These are phyloP conservation scores for Drosophila colorata DNA, from an alignment of 2,888 invertebrate species.

Conservation along the genomic window DNA sequence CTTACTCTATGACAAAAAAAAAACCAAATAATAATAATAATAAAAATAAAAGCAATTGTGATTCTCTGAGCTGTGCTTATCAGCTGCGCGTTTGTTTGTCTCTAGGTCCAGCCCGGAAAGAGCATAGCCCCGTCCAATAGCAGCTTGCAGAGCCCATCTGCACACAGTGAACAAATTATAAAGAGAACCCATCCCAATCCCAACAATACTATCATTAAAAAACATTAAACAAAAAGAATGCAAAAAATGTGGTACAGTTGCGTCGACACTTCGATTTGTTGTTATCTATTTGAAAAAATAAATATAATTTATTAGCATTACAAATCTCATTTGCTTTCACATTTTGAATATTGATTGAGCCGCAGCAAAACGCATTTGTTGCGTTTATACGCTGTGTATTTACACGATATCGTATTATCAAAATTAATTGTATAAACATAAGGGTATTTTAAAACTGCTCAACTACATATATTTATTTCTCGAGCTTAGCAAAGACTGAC, in stretches of 20 bases:
- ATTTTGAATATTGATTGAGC: slow-evolving; percentile 38
- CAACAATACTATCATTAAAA: slow-evolving; percentile 1
- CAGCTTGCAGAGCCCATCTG: no score
- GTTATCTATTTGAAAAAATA: slow-evolving; percentile 32
- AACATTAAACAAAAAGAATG: slow-evolving; percentile 33
- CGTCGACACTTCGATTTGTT: slow-evolving; percentile 19
- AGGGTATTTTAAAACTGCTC: no score
- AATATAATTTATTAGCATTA: slow-evolving; percentile 32
- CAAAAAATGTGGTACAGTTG: slow-evolving; percentile 39
- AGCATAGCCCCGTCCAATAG: no score
- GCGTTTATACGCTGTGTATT: slow-evolving; percentile 6
- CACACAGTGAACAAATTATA: no score
- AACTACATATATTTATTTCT: no score
- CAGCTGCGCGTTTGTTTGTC: not conserved
- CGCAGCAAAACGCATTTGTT: not conserved
- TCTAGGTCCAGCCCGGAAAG: no score
- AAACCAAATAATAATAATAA: not conserved
- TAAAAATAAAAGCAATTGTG: no score
- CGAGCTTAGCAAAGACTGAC: not conserved
- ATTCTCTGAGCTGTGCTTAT: not conserved
- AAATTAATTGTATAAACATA: no score
- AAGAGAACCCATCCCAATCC: not conserved
- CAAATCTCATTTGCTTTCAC: slow-evolving; percentile 33
- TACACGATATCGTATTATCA: not conserved
- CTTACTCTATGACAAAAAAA: not conserved